Percentiles rank a stretch among this genome's conserved stretches.
These are phyloP conservation scores for Sipha maydis DNA, from an alignment of 2,888 invertebrate species.

Conservation along the genomic window DNA sequence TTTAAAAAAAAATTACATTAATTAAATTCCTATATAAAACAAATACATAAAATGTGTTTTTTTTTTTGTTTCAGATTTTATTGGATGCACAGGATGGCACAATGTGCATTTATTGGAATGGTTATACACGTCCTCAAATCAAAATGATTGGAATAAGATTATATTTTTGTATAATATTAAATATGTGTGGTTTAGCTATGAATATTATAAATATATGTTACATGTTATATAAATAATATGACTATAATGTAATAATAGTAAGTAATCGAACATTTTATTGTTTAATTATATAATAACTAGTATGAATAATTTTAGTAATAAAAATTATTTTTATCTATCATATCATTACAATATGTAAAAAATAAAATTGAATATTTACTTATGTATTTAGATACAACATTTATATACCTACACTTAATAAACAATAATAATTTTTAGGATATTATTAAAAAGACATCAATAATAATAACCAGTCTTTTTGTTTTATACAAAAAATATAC, in stretches of 20 bases:
- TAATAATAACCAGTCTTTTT: slow-evolving; percentile 38
- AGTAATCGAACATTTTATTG: neutral
- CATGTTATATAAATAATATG: neutral
- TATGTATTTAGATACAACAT: neutral
- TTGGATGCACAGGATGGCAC: slow-evolving; percentile 53
- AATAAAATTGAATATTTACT: neutral
- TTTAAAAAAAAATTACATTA: no score
- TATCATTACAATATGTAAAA: slow-evolving; percentile 18
- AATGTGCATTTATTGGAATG: slow-evolving; percentile 45
- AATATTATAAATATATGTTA: neutral
- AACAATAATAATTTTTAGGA: neutral
- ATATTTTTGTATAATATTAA: slow-evolving; percentile 19
- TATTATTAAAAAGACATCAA: slow-evolving; percentile 15
- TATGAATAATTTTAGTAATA: slow-evolving; percentile 34
- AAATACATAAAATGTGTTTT: neutral
- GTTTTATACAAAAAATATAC: slow-evolving; percentile 6
- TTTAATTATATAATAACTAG: slow-evolving; percentile 11
- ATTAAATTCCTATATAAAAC: no score
- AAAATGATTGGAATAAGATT: slow-evolving; percentile 3
- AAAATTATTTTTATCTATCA: slow-evolving; percentile 16
- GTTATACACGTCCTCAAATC: slow-evolving; percentile 47
- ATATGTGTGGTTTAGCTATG: neutral
- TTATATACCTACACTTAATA: slow-evolving; percentile 10
- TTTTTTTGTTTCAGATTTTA: slow-evolving; percentile 58
- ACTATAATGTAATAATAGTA: neutral